phyloP scores from a whole-genome alignment of 1,140 invertebrate species.

The Helicoverpa zea region DNA sequence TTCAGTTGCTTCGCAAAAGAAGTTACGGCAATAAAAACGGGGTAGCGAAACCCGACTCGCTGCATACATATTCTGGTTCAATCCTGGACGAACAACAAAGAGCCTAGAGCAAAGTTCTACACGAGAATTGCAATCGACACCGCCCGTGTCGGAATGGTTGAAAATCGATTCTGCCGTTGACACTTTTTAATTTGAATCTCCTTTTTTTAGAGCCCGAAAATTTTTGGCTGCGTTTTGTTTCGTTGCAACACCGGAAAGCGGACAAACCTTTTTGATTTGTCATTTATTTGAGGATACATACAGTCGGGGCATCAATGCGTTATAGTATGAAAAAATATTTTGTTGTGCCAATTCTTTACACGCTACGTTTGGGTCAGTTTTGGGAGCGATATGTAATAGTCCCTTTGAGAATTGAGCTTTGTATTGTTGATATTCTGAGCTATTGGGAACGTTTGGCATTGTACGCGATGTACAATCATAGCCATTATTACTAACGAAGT shows the following conservation, averaged over 20 bases:
- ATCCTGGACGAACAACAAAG: constrained; percentile 49
- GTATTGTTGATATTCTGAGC: background rate
- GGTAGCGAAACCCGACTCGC: background rate
- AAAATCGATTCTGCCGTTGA: constrained; percentile 50
- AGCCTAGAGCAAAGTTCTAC: constrained; percentile 42
- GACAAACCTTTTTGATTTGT: constrained; percentile 37
- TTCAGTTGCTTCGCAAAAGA: constrained; percentile 16
- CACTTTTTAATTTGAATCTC: constrained; percentile 53
- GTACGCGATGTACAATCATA: background rate
- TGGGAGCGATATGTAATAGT: background rate
- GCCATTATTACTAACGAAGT: background rate
- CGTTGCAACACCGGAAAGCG: constrained; percentile 3
- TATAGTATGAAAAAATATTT: background rate
- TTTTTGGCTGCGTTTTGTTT: constrained; percentile 14
- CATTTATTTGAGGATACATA: constrained; percentile 11
- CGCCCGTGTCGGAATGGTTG: constrained; percentile 34
- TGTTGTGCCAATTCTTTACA: background rate
- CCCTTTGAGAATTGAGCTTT: constrained; percentile 1
- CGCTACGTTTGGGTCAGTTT: background rate
- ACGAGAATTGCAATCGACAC: constrained; percentile 52
- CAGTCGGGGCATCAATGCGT: background rate
- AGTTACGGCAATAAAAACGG: constrained; percentile 34
- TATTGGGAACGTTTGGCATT: constrained; percentile 13
- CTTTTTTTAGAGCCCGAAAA: constrained; percentile 39
- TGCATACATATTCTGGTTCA: constrained; percentile 46